Percentiles rank a stretch among this genome's conserved stretches.
These are phyloP conservation scores for Rhabdornis inornatus DNA, from an alignment of 2,113 vertebrate genomes.

Conservation along the genomic window DNA sequence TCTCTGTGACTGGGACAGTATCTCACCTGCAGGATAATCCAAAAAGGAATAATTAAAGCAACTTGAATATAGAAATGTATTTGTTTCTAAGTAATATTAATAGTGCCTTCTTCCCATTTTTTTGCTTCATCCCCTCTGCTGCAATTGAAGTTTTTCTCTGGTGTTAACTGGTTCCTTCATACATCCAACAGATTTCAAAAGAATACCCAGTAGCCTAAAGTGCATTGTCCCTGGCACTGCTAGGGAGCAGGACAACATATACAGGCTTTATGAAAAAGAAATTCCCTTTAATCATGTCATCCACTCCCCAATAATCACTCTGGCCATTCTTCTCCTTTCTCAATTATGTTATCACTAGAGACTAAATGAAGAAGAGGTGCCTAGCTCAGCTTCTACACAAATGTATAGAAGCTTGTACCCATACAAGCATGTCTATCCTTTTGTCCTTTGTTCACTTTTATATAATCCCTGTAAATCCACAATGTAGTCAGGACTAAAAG, in stretches of 20 bases:
- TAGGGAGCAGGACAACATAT: background rate
- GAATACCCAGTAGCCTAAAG: background rate
- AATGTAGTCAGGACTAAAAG: background rate
- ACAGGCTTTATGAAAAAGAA: background rate
- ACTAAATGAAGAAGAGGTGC: background rate
- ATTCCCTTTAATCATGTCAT: background rate
- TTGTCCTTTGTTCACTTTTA: background rate
- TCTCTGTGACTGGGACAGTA: background rate
- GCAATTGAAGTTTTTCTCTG: background rate
- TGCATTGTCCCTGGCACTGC: background rate
- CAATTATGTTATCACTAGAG: background rate
- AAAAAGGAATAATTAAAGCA: background rate
- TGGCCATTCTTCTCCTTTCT: background rate
- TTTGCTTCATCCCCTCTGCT: background rate
- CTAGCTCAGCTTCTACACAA: background rate
- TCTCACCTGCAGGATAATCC: background rate
- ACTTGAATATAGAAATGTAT: background rate
- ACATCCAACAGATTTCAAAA: background rate
- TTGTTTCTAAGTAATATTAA: background rate
- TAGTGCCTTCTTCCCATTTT: background rate
- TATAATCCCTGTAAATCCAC: background rate
- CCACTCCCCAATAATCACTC: background rate
- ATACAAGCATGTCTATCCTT: background rate
- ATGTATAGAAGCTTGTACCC: accelerated
- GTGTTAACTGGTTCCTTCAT: background rate